Percentiles rank a stretch among this genome's conserved stretches.
Conservation (phyloP, 2,797 vertebrate genomes). For the Gymnothorax reevesii region DNA sequence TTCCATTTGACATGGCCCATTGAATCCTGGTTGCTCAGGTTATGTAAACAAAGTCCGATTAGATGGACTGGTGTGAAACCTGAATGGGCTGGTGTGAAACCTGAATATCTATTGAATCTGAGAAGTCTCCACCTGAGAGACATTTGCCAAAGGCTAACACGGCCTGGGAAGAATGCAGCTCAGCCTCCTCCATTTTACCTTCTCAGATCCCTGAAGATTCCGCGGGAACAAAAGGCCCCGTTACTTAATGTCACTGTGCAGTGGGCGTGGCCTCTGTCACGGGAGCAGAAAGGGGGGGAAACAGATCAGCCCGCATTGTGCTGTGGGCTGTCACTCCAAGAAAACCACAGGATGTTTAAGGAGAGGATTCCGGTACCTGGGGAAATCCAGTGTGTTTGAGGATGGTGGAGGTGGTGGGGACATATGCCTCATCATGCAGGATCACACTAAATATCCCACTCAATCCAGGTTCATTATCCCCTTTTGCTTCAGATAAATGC, state of each 20-base stretch:
- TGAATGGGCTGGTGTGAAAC: slow-evolving; percentile 30
- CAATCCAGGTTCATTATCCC: not conserved
- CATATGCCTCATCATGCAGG: not conserved
- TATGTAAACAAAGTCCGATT: not conserved
- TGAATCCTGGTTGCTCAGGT: not conserved
- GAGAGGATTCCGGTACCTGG: not conserved
- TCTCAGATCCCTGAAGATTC: slow-evolving; percentile 39
- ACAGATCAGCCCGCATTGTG: slow-evolving; percentile 43
- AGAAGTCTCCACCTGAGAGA: slow-evolving; percentile 53
- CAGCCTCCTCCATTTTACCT: slow-evolving; percentile 46
- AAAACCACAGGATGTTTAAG: not conserved
- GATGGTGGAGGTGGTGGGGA: no score
- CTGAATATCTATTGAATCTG: slow-evolving; percentile 45
- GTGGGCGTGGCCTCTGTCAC: slow-evolving; percentile 39
- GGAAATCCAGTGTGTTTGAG: not conserved
- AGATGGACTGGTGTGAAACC: not conserved
- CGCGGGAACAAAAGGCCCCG: slow-evolving; percentile 37
- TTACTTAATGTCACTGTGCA: slow-evolving; percentile 34
- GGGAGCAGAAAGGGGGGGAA: slow-evolving; percentile 31
- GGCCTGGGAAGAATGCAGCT: slow-evolving; percentile 47
- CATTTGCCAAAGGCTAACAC: slow-evolving; percentile 49
- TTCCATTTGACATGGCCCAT: not conserved
- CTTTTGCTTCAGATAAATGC: not conserved
- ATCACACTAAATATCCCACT: not conserved
- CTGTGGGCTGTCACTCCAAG: not conserved